A percentile compares a stretch with the other conserved stretches of the same genome.
These are phyloP conservation scores for Pseudochirops corinnae DNA, from an alignment of 2,797 vertebrate species.

Conservation along the genomic window DNA sequence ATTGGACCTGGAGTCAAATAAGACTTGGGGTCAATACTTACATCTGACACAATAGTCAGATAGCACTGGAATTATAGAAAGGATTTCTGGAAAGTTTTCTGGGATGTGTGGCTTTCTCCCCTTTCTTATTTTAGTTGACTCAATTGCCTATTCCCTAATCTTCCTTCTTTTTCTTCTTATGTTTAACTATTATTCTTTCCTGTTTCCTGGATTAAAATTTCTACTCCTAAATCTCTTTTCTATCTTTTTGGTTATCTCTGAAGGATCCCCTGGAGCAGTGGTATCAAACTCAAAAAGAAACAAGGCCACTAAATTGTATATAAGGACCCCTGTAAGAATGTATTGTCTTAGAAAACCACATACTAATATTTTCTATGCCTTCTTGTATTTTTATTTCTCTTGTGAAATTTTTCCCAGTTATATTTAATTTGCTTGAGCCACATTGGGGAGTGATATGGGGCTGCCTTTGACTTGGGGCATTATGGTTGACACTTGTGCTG, in stretches of 20 bases:
- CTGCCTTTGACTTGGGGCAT: not conserved
- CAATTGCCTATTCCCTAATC: not conserved
- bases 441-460: not conserved
- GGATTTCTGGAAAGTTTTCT: not conserved
- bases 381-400: not conserved
- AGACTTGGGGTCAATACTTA: not conserved
- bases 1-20: not conserved
- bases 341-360: not conserved
- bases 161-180: not conserved
- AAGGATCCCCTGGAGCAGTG: not conserved
- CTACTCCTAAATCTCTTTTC: not conserved
- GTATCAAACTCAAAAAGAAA: not conserved
- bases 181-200: not conserved
- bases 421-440: not conserved
- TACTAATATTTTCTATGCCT: not conserved
- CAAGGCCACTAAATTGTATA: not conserved
- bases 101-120: not conserved
- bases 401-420: not conserved
- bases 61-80: too few relatives aligned
- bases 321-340: not conserved
- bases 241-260: not conserved
- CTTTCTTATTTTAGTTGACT: not conserved
- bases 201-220: not conserved
- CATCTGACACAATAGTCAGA: not conserved
- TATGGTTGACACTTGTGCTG: not conserved